Evolutionary conservation across 2,888 invertebrate species (phyloP), one percentile per base, ranked within the genome.

Genomic region (Brassicogethes aeneus): DNA sequence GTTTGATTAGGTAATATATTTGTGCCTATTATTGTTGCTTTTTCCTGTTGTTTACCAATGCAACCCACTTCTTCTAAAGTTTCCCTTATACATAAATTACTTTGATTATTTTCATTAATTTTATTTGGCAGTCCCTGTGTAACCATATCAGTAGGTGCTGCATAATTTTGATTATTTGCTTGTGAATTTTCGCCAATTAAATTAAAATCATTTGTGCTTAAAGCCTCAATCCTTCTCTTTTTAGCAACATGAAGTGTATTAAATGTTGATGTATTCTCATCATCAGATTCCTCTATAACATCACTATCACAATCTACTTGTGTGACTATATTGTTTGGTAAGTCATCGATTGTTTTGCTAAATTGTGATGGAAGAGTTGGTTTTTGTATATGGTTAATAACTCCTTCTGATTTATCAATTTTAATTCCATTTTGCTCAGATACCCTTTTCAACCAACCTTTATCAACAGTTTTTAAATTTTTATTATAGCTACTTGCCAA

Each of bases 371-470:
- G n/a, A n/a, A n/a, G n/a, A n/a, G n/a, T n/a, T n/a, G n/a, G n/a
- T n/a, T n/a, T n/a, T n/a, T n/a, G n/a, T n/a, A n/a, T n/a, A n/a
- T n/a, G n/a, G n/a, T n/a, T n/a, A n/a, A n/a, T n/a, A n/a, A n/a
- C n/a, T n/a, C n/a, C n/a, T n/a, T n/a, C n/a, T n/a, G n/a, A n/a
- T n/a, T 51, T 48, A 16, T 51, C 45, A 32, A 43, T 32, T 13
- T 39, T 17, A 16, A 46, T 41, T 17, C 55, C 55, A 8, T 54
- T 55, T 36, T 46, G 50, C 16, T 56, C 53, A 3, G 66, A 54
- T 44, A 73, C 69, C 50, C 77, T 64, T 34, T 74, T 65, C 3
- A 82, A 56, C 82, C 82, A 82, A 1, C 75, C 76, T 17, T 62
- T 54, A 63, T 82, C 75, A 23, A 77, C 54, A 43, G 59, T 62